phyloP scores from a whole-genome alignment of 2,797 vertebrate species.

The Sebastes hubbsi region DNA sequence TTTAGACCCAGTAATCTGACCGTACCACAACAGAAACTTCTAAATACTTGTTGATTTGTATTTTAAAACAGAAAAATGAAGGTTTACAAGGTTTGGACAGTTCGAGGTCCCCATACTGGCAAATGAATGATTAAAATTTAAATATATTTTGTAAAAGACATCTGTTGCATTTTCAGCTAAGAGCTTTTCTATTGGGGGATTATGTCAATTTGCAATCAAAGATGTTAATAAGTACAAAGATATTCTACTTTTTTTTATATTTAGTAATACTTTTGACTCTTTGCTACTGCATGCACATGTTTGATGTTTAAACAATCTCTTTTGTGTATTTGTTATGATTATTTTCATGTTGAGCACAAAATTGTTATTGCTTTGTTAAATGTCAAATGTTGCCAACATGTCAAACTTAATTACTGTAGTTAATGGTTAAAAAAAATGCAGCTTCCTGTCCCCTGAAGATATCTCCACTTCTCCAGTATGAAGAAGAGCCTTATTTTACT shows the following conservation, averaged over 20 bases:
- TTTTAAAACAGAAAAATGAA: not conserved
- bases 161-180: not conserved
- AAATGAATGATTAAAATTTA: not conserved
- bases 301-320: not conserved
- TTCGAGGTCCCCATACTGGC: not conserved
- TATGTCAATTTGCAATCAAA: not conserved
- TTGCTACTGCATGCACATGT: not conserved
- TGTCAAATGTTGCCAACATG: not conserved
- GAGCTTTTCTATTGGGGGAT: not conserved
- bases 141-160: not conserved
- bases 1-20: not conserved
- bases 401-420: not conserved
- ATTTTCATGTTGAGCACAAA: not conserved
- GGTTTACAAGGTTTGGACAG: not conserved
- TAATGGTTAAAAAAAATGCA: not conserved
- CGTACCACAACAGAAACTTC: not conserved
- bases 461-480: not conserved
- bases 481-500: constrained; percentile 26
- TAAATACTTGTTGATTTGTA: not conserved
- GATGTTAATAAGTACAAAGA: not conserved
- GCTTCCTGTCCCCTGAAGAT: not conserved
- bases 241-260: not conserved
- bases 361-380: not conserved
- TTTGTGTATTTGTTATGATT: not conserved
- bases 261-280: not conserved